Evolutionary conservation across 2,888 invertebrate species (phyloP).

Genomic region (Euzophera pinguis): DNA sequence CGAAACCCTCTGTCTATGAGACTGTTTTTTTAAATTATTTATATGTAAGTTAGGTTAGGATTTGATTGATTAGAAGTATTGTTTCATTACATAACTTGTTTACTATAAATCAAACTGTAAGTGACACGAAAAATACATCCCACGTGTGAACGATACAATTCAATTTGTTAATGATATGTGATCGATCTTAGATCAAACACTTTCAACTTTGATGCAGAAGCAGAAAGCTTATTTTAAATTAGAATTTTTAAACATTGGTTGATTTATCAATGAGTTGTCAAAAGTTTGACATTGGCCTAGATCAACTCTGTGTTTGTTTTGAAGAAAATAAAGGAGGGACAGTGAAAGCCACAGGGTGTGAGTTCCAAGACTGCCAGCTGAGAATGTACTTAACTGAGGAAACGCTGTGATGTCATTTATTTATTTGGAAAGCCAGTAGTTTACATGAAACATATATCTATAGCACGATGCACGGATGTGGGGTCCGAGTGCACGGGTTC

Average conservation of each 20-base stretch:
- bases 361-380: too few relatives aligned
- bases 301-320: neutral
- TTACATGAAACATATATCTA: too few relatives aligned
- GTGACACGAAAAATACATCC: conserved; percentile 27
- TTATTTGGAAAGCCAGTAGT: too few relatives aligned
- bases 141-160: conserved; percentile 12
- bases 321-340: neutral
- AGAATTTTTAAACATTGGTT: neutral
- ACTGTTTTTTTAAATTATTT: too few relatives aligned
- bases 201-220: neutral
- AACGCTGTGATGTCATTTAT: too few relatives aligned
- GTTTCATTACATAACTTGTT: neutral
- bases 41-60: too few relatives aligned
- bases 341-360: too few relatives aligned
- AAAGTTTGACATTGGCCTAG: conserved; percentile 8
- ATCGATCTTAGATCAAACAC: neutral
- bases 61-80: neutral
- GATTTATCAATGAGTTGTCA: conserved; percentile 8
- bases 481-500: too few relatives aligned
- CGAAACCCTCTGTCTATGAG: too few relatives aligned
- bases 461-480: too few relatives aligned
- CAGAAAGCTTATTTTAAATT: neutral
- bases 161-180: conserved; percentile 9
- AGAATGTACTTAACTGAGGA: too few relatives aligned
- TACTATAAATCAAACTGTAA: conserved; percentile 30